Base-by-base conservation (phyloP, 2,797 vertebrate species). In the Poecilia gillii region DNA sequence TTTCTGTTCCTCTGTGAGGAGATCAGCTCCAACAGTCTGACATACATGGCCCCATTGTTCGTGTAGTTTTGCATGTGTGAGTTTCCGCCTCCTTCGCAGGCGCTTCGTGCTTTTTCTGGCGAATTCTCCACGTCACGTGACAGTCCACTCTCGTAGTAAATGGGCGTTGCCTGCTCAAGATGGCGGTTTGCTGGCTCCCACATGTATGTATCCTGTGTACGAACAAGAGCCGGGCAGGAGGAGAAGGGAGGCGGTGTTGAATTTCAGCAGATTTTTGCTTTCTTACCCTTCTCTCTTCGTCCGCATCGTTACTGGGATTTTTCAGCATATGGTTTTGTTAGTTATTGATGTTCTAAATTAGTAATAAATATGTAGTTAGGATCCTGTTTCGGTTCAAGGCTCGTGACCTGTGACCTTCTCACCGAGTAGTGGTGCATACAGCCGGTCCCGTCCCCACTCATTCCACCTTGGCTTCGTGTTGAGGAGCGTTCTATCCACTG, bases 151-250 rank as follows among this genome's bases (percentile, higher is more conserved):
- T 92, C 89, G 94, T 95, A 92, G 92, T 95, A 95, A 95, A 94
- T 95, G 95, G 95, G 95, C 94, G 95, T 96, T 95, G 95, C 80
- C 94, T 84, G 86, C 80, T 81, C 90, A 95, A 95, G 85, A 96
- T 96, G 95, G 94, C 94, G 75, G 93, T 87, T 80, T 75, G 73
- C 86, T 87, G 77, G 57, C 84, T 89, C 84, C 88, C 93, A 91
- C 86, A 81, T 92, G 91, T 77, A 49, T 57, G 59, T 1, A 5
- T 43, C 14, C n/a, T 68, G 51, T 59, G 53, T 23, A 45, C 0
- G 4, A 36, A 18, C 23, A 41, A 33, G 68, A 39, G 46, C 53
- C 7, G 59, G 4, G 47, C 0, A 49, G 1, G 33, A 0, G 45
- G 1, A 64, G 20, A 59, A 0, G 55, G 1, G 33, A 0, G 45